phyloP scores from a whole-genome alignment of 2,888 invertebrate species.

The Eupeodes luniger region DNA sequence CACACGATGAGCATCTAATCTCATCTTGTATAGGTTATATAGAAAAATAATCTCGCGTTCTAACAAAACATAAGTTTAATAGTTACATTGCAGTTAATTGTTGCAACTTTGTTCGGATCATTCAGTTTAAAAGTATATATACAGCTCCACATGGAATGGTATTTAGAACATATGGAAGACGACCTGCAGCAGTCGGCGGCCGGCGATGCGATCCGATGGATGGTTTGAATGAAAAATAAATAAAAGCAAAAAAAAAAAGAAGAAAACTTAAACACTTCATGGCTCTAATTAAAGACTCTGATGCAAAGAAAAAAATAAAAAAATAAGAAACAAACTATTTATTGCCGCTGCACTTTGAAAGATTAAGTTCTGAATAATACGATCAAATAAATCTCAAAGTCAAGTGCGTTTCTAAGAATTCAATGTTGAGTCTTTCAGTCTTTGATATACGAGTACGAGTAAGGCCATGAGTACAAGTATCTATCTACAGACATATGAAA shows the following conservation, averaged over 20 bases:
- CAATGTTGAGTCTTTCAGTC: constrained; percentile 1
- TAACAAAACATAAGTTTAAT: constrained; percentile 35
- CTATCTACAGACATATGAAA: too few species aligned
- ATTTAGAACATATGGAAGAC: constrained; percentile 50
- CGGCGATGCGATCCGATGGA: background rate
- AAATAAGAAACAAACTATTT: constrained; percentile 53
- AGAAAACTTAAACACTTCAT: constrained; percentile 35
- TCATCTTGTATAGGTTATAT: background rate
- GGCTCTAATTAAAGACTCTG: constrained; percentile 66
- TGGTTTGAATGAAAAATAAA: background rate
- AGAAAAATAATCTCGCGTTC: constrained; percentile 14
- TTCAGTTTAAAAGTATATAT: constrained; percentile 28
- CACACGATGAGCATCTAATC: background rate
- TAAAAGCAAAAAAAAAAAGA: background rate
- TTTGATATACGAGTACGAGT: background rate
- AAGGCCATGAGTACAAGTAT: too few species aligned
- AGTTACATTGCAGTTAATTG: constrained; percentile 54
- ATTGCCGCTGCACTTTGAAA: constrained; percentile 68
- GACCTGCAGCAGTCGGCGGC: background rate
- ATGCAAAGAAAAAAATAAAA: background rate
- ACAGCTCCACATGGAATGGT: constrained; percentile 36
- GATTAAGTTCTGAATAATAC: constrained; percentile 73
- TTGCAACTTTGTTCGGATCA: constrained; percentile 47
- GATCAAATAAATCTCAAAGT: constrained; percentile 75
- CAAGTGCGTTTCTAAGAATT: constrained; percentile 73